Percentiles rank a stretch among this genome's conserved stretches.
Conservation (phyloP, 1,140 invertebrate species). For the Zaprionus kolodkinae region DNA sequence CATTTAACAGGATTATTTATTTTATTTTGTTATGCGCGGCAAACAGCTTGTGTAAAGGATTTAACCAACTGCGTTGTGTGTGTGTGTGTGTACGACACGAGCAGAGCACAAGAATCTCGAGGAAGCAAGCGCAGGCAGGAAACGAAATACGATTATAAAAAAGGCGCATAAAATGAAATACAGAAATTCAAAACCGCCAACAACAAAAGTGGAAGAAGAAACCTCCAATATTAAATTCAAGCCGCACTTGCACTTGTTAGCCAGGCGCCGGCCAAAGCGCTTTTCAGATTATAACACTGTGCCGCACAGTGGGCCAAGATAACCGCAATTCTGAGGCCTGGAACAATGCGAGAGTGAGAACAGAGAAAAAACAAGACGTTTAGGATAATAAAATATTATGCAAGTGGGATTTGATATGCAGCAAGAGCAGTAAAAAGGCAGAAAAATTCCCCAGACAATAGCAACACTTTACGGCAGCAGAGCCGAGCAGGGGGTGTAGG, state of each 20-base stretch:
- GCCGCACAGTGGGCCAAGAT: slow-evolving; percentile 39
- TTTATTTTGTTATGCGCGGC: slow-evolving; percentile 79
- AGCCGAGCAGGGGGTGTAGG: not conserved
- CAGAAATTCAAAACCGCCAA: slow-evolving; percentile 66
- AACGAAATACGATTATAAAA: slow-evolving; percentile 20
- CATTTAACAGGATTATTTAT: slow-evolving; percentile 80
- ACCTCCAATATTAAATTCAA: slow-evolving; percentile 65
- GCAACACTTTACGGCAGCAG: slow-evolving; percentile 18
- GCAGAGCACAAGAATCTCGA: not conserved
- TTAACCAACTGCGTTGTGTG: slow-evolving; percentile 63
- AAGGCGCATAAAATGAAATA: slow-evolving; percentile 61
- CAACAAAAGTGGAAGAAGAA: slow-evolving; percentile 47
- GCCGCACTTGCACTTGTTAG: slow-evolving; percentile 68
- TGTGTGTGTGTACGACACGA: slow-evolving; percentile 41
- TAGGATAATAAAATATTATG: slow-evolving; percentile 75
- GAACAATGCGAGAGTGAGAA: not conserved
- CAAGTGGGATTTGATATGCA: slow-evolving; percentile 57
- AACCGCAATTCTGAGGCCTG: slow-evolving; percentile 14
- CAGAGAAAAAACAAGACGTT: slow-evolving; percentile 49
- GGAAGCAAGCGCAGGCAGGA: slow-evolving; percentile 8
- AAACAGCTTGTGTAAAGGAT: slow-evolving; percentile 80
- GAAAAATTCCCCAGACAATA: slow-evolving; percentile 31
- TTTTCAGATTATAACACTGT: slow-evolving; percentile 57
- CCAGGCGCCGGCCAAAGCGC: slow-evolving; percentile 30
- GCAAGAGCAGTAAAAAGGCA: slow-evolving; percentile 15